Base-by-base conservation (phyloP, 2,888 invertebrate genomes). In the Tetanocera ferruginea region DNA sequence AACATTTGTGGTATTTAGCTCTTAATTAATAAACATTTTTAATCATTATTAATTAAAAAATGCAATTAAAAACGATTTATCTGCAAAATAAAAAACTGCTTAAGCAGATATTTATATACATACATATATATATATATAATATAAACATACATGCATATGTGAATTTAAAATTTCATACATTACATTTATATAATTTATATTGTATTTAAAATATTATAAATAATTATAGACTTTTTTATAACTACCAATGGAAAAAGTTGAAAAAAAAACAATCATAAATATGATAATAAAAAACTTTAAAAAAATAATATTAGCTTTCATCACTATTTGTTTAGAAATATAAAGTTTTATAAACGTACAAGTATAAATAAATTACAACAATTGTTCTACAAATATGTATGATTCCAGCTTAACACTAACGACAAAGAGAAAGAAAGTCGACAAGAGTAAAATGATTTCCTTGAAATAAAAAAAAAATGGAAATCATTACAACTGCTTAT, bases 221-320 rank as follows among this genome's bases (percentile, higher is more conserved):
- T 77, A 74, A 69, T 74, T 78, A 78, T 80, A 78, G 78, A 78
- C 78, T 76, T 78, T 80, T 80, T 80, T 75, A 80, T 80, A 80
- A 78, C 64, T 69, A 76, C 3, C 60, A 74, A 74, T 76, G 76
- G 74, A 78, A 76, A 74, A 66, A 60, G 69, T 76, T 11, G 52
- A 28, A 75, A 79, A 79, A 72, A 49, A 37, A 70, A 70, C 55
- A 79, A 77, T 64, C 73, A 79, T 76, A 79, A 66, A 19, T 52
- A 70, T 70, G 60, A 62, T 69, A 70, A 77, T 52, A 75, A 71
- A 79, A 67, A 71, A 43, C 67, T 51, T 62, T 69, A 52, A 51
- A 34, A 72, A 79, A 64, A 76, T 11, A 34, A 66, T 51, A 70
- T 43, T 17, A 57, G 67, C 51, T 37, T n/a, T n/a, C n/a, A n/a